phyloP scores from a whole-genome alignment of 1,140 invertebrate species.

The Colletes gigas region DNA sequence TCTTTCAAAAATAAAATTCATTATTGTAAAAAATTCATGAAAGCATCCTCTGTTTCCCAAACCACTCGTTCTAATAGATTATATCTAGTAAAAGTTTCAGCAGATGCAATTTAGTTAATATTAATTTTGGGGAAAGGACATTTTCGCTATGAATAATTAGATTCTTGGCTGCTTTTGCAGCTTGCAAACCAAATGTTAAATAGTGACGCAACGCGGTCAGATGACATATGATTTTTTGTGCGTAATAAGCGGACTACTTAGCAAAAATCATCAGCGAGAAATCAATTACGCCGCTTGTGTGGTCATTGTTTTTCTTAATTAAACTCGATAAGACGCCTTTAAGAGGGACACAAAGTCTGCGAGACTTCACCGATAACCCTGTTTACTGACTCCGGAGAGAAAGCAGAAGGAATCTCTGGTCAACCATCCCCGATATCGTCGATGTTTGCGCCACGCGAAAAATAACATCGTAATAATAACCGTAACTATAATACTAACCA shows the following conservation, averaged over 20 bases:
- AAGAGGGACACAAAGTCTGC: constrained; percentile 42
- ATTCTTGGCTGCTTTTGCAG: no score
- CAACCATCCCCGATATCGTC: background rate
- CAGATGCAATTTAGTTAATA: no score
- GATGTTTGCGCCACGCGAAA: background rate
- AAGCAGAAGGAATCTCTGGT: constrained; percentile 8
- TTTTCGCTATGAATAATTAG: no score
- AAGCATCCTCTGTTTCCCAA: no score
- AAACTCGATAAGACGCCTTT: constrained; percentile 38
- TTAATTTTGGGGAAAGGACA: no score
- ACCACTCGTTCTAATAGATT: no score
- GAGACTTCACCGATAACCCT: constrained; percentile 49
- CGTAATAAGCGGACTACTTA: background rate
- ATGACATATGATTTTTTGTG: background rate
- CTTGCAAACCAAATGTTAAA: background rate
- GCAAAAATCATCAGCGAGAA: background rate
- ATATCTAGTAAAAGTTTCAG: no score
- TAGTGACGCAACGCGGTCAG: background rate
- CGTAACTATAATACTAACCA: no score
- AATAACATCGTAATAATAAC: background rate
- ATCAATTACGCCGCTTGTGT: constrained; percentile 9
- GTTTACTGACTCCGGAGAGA: constrained; percentile 15
- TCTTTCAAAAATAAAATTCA: no score
- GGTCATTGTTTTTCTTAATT: background rate
- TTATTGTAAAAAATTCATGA: no score